Evolutionary conservation across 2,113 vertebrate genomes (phyloP), one percentile per base, ranked within the genome.

Genomic region (Passer domesticus): DNA sequence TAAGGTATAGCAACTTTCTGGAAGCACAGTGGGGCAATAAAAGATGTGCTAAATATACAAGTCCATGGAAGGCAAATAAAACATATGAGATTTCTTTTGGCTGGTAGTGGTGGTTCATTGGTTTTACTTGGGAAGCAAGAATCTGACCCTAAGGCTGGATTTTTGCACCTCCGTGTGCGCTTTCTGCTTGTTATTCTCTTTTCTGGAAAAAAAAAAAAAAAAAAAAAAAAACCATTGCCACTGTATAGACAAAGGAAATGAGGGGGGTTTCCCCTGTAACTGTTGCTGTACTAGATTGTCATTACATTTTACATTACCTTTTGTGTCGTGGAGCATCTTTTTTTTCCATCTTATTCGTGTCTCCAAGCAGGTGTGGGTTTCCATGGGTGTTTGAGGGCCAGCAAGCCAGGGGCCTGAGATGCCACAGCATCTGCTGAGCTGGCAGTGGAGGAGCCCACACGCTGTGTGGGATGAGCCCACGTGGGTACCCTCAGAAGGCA

Each of bases 21-120:
- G 72, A 83, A 86, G 68, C 44, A 6, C 25, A 3, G n/a, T 78
- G 92, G 92, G 83, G 62, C 56, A 90, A 88, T 95, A 95, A 96
- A 95, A 95, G 79, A 90, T 83, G 88, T 90, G 88, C 73, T 93
- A 94, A 97, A 96, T 86, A 93, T 93, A 93, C 79, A 92, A 81
- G 68, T 68, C 85, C 2, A 1, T 39, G 66, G 86, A 94, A 96
- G 68, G 80, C 68, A 93, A 90, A 90, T 77, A 90, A 95, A 95
- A 92, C 56, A 74, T 9, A 76, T 68, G n/a, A 93, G 33, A 64
- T 86, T 91, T 92, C 62, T 89, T 92, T 68, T 82, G 77, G 49
- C 53, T 72, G 43, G 23, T 56, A 7, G 15, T 50, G 24, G 23
- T 22, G 17, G 39, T 53, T 67, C 44, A 6, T 46, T 47, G 50